Evolutionary conservation across 2,113 vertebrate genomes (phyloP).

Genomic region (Nerophis lumbriciformis): DNA sequence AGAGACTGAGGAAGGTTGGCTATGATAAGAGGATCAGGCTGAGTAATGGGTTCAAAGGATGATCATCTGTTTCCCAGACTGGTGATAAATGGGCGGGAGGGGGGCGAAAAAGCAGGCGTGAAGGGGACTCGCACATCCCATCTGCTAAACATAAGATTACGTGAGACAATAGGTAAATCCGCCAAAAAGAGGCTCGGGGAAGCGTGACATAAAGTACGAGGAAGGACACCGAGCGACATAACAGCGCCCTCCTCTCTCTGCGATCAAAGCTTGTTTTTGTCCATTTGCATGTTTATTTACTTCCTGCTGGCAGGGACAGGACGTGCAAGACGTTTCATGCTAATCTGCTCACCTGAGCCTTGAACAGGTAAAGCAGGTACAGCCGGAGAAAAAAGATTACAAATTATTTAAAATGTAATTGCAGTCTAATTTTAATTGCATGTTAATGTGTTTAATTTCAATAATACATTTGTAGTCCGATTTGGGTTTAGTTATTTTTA

Average conservation of each 20-base stretch:
- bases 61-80: constrained; percentile 56
- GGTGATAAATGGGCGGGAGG: constrained; percentile 27
- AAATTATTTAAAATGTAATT: too few species aligned
- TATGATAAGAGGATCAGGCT: constrained; percentile 69
- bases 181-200: constrained; percentile 37
- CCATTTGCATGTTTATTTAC: constrained; percentile 32
- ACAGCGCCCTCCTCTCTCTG: constrained; percentile 8
- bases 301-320: constrained; percentile 16
- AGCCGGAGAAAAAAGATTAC: too few species aligned
- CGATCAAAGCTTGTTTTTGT: constrained; percentile 42
- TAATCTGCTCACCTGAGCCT: too few species aligned
- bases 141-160: constrained; percentile 67
- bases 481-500: too few species aligned
- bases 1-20: constrained; percentile 59
- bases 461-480: too few species aligned
- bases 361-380: not conserved
- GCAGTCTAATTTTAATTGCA: too few species aligned
- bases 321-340: constrained; percentile 3
- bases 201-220: constrained; percentile 12
- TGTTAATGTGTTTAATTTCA: too few species aligned
- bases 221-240: not conserved
- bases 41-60: constrained; percentile 68
- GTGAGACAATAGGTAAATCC: constrained; percentile 60
- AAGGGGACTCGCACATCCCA: constrained; percentile 44
- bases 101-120: constrained; percentile 22